A percentile compares a stretch with the other conserved stretches of the same genome.
These are phyloP conservation scores for Montipora foliosa DNA, from an alignment of 64 coral and sea anemone genomes.

Conservation along the genomic window DNA sequence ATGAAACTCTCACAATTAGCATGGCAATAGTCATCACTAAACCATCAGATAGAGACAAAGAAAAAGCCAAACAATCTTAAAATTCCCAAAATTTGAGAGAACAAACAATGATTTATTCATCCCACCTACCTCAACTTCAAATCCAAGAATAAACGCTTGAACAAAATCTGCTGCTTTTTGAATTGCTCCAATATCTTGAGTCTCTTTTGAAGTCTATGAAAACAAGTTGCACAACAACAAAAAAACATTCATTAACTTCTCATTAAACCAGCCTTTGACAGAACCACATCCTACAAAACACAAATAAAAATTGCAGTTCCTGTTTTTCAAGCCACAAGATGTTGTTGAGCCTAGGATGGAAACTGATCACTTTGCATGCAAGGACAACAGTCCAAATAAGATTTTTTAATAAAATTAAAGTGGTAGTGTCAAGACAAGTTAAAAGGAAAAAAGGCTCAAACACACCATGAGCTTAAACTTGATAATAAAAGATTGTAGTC, in stretches of 20 bases:
- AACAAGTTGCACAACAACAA: not conserved
- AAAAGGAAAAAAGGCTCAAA: too few relatives aligned
- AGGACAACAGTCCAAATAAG: too few relatives aligned
- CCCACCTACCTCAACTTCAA: constrained; percentile 83
- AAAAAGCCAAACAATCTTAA: not conserved
- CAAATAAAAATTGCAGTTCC: too few relatives aligned
- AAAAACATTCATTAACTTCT: not conserved
- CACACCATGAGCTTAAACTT: too few relatives aligned
- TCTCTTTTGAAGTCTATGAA: constrained; percentile 93
- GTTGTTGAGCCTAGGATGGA: too few relatives aligned
- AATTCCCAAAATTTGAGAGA: too few relatives aligned
- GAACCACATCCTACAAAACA: not conserved
- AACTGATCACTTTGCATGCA: too few relatives aligned
- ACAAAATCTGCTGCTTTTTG: constrained; percentile 99
- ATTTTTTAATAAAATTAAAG: too few relatives aligned
- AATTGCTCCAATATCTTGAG: constrained; percentile 93
- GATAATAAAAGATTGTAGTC: too few relatives aligned
- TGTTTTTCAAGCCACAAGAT: too few relatives aligned
- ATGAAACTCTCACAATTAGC: constrained; percentile 98
- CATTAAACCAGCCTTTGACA: not conserved
- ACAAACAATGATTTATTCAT: not conserved
- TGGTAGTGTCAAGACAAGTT: too few relatives aligned
- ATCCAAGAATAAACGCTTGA: constrained; percentile 94
- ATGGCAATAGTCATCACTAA: constrained; percentile 97
- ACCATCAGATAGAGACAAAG: not conserved